These are phyloP conservation scores for Apis cerana DNA, from an alignment of 1,140 invertebrate species.

Conservation along the genomic window DNA sequence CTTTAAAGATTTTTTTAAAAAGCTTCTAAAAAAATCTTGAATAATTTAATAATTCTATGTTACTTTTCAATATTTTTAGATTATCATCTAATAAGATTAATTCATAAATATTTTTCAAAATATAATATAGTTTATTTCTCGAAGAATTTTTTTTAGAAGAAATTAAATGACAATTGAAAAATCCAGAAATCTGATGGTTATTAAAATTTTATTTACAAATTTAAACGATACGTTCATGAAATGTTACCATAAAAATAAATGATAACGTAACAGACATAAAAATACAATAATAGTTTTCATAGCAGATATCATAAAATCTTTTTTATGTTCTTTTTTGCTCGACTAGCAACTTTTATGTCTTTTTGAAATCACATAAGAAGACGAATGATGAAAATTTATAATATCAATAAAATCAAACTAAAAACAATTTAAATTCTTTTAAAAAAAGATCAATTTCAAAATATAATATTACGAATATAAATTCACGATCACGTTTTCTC, in stretches of 20 bases:
- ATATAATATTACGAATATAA: no score
- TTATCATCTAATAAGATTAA: no score
- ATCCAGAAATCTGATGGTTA: not conserved
- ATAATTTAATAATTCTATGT: no score
- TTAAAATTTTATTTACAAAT: not conserved
- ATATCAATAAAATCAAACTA: not conserved
- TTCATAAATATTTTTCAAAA: no score
- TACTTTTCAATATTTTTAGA: no score
- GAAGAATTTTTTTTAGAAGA: no score
- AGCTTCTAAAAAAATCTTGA: no score
- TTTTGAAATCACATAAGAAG: not conserved
- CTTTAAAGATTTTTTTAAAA: no score
- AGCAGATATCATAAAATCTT: not conserved
- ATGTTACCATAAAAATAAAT: not conserved
- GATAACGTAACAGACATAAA: not conserved
- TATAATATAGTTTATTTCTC: no score
- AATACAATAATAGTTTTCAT: not conserved
- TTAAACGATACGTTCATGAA: not conserved
- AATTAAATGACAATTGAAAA: no score
- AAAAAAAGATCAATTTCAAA: not conserved
- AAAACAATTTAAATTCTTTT: not conserved
- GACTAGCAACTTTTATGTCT: not conserved
- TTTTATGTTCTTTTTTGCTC: not conserved
- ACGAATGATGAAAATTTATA: not conserved
- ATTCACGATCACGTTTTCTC: not conserved